Base-by-base conservation (phyloP, 2,888 invertebrate species). In the Rhagonycha lutea region DNA sequence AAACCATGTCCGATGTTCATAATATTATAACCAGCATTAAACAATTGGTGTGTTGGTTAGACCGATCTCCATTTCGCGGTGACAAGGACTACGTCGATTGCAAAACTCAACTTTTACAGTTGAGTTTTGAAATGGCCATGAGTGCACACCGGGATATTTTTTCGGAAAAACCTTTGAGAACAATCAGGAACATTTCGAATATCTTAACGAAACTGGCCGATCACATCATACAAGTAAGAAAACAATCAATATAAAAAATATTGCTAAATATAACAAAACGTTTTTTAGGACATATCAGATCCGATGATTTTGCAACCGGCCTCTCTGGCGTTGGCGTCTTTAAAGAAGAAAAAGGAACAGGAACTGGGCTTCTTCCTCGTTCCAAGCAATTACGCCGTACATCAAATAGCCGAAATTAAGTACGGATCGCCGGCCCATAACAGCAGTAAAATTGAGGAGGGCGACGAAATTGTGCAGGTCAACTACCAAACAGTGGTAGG, bases 381-480 rank as follows among this genome's bases (percentile, higher is more conserved):
- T 84, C 95, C 97, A 10, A 95, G 95, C 62, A 95, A 94, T 88
- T 94, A 94, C 87, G 93, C 94, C 0, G 91, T 93, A 79, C 92
- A 90, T 86, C 95, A 96, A 86, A 94, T 99, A 75, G 95, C 95
- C 14, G 95, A 95, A 85, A 94, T 98, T 72, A 96, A 96, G 86
- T 94, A 94, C 87, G 94, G 96, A 84, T 96, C 97, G 69, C 96
- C 97, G 2, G 97, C 98, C 61, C 97, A 98, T 88, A 93, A 95
- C 47, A 95, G 96, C 82, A 95, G 95, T 2, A 96, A 96, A 89
- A 94, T 99, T 84, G 97, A 97, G 88, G 94, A 95, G 82, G 98
- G 98, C 0, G 98, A 99, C 88, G 98, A 99, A 90, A 96, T 99
- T 82, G 94, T 98, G 62, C 96, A 97, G 92, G 92, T 92, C 26